These are phyloP conservation scores for Lacerta bilineata DNA, from an alignment of 2,797 vertebrate species.

Conservation along the genomic window DNA sequence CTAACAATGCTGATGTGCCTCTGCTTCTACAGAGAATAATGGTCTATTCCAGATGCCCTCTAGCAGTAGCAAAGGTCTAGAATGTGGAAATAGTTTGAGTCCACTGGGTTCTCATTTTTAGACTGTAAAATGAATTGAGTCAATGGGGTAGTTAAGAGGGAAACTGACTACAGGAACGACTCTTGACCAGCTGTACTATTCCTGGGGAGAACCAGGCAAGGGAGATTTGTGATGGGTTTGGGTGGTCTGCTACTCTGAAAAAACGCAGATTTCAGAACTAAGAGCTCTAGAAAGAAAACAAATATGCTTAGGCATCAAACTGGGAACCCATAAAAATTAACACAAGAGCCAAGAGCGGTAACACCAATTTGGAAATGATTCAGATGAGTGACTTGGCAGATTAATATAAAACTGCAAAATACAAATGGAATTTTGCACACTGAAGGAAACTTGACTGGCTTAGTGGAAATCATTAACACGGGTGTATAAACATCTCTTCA, in stretches of 20 bases:
- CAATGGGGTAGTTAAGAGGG: not conserved
- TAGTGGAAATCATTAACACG: conserved; percentile 35
- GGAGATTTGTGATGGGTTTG: not conserved
- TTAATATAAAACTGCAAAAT: not conserved
- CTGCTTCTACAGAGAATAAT: not conserved
- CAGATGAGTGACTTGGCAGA: not conserved
- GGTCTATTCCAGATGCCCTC: not conserved
- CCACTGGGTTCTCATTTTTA: not conserved
- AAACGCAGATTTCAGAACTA: not conserved
- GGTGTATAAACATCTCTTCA: conserved; percentile 34
- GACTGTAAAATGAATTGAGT: not conserved
- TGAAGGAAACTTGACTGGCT: conserved; percentile 4
- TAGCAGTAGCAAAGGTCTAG: not conserved
- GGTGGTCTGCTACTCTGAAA: not conserved
- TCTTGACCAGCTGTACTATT: not conserved
- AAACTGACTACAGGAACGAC: not conserved
- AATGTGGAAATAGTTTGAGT: not conserved
- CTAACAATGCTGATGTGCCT: not conserved
- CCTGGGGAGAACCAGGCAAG: not conserved
- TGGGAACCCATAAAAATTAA: not conserved
- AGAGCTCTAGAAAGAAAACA: not conserved
- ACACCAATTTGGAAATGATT: not conserved
- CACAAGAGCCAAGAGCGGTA: not conserved
- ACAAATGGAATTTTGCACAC: not conserved
- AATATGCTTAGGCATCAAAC: not conserved